Conservation (phyloP, 2,888 invertebrate genomes). For the Eupithecia subumbrata region DNA sequence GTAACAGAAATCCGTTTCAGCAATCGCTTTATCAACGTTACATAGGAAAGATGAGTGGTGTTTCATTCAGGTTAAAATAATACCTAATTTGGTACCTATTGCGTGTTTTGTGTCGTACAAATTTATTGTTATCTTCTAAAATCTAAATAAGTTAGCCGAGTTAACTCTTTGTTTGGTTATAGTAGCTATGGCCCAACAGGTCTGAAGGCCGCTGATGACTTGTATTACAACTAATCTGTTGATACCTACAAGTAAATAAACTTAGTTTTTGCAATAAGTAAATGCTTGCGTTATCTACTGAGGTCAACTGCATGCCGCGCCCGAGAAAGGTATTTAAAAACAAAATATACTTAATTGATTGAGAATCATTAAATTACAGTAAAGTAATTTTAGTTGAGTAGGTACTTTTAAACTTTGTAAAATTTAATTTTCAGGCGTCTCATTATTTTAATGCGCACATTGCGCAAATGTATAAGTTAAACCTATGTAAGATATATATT, state of each 20-base stretch:
- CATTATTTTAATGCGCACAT: background rate
- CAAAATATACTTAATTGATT: slow-evolving; percentile 26
- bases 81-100: background rate
- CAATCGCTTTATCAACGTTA: too few species aligned
- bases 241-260: slow-evolving; percentile 1
- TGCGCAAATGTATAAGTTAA: background rate
- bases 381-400: background rate
- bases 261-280: slow-evolving; percentile 40
- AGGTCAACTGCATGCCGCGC: slow-evolving; percentile 43
- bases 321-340: slow-evolving; percentile 39
- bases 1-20: too few species aligned
- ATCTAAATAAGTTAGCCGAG: background rate
- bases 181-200: background rate
- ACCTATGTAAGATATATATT: background rate
- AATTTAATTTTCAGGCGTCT: background rate
- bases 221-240: slow-evolving; percentile 1
- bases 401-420: background rate
- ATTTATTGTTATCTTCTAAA: background rate
- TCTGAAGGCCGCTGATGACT: background rate
- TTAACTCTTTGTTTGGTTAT: background rate
- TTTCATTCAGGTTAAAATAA: too few species aligned
- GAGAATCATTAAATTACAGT: slow-evolving; percentile 18
- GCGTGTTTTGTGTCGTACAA: background rate
- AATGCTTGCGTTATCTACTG: slow-evolving; percentile 4
- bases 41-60: too few species aligned